Conservation (phyloP, 2,888 invertebrate genomes). For the Chrysolina americana region DNA sequence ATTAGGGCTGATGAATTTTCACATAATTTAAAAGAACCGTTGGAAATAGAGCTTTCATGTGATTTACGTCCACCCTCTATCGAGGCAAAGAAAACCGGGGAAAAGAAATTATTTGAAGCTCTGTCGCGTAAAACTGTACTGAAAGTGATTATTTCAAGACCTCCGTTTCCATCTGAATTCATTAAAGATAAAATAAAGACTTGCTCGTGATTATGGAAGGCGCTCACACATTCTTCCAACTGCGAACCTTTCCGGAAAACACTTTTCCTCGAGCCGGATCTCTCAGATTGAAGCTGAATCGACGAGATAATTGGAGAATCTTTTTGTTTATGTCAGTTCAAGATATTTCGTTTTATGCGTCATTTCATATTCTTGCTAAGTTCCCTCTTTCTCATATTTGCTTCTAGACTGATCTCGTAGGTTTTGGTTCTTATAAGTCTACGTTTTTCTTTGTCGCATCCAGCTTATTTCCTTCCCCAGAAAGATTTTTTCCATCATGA, state of each 20-base stretch:
- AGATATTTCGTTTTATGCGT: not conserved
- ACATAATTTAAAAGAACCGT: not conserved
- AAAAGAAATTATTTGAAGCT: conserved; percentile 9
- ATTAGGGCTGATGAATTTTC: too few relatives aligned
- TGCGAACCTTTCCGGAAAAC: not conserved
- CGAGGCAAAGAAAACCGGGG: not conserved
- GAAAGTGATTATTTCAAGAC: conserved; percentile 14
- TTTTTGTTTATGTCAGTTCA: not conserved
- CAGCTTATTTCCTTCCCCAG: too few relatives aligned
- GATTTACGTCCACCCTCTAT: conserved; percentile 5
- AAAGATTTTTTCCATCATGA: too few relatives aligned
- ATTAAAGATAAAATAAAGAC: conserved; percentile 12
- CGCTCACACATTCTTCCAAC: conserved; percentile 4
- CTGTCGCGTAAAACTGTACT: conserved; percentile 12
- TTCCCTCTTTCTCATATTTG: too few relatives aligned
- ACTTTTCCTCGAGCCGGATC: not conserved
- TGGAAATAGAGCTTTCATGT: not conserved
- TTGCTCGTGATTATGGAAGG: conserved; percentile 2
- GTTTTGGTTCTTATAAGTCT: too few relatives aligned
- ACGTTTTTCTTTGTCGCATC: too few relatives aligned
- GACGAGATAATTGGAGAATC: not conserved
- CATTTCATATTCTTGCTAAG: too few relatives aligned
- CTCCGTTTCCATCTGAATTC: conserved; percentile 12
- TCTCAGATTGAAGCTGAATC: conserved; percentile 6
- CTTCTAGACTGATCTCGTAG: too few relatives aligned